Base-by-base conservation (phyloP, 2,888 invertebrate species). In the Cryptus armator region DNA sequence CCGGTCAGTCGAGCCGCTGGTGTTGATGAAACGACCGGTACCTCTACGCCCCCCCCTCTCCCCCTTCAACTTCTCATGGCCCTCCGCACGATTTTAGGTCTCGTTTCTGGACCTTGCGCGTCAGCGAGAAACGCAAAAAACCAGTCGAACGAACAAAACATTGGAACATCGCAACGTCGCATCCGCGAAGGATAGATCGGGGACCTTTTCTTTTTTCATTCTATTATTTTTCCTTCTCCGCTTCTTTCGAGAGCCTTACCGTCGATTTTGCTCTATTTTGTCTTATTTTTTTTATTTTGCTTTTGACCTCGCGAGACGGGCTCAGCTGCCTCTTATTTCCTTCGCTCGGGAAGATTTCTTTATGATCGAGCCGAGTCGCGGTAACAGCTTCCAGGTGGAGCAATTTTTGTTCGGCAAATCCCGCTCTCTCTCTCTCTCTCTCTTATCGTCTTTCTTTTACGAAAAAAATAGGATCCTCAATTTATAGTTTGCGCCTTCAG, bases 1-100 rank as follows among this genome's bases (percentile, higher is more conserved):
- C 51, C 80, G 85, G 66, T 83, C 79, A 53, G 74, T 68, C 74
- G 64, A 48, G 74, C 84, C 59, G 48, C 53, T 53, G 37, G 70
- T 66, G 62, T 51, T 32, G 74, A 74, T 68, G 68, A 75, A 71
- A 66, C 75, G 76, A 72, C 70, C 71, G 81, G 66, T 82, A 72
- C 81, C 72, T 44, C 77, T 48, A 29, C 70, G 74, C 62, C 81
- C 66, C 48, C 78, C 59, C 74, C 77, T 68, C 56, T 81, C 59
- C 74, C 82, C 37, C 37, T 37, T 9, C 0, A 48, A 78, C 48
- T 84, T 68, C 51, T 76, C 76, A 44, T 16, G 19, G 46, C 74
- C 46, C 19, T 29, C 51, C 59, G 3, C 10, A 3, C 56, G 56
- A 9, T 59, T 32, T 59, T 70, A 24, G 56, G 32, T 44, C 19